Evolutionary conservation across 2,888 invertebrate genomes (phyloP).

Genomic region (Athalia circularis): DNA sequence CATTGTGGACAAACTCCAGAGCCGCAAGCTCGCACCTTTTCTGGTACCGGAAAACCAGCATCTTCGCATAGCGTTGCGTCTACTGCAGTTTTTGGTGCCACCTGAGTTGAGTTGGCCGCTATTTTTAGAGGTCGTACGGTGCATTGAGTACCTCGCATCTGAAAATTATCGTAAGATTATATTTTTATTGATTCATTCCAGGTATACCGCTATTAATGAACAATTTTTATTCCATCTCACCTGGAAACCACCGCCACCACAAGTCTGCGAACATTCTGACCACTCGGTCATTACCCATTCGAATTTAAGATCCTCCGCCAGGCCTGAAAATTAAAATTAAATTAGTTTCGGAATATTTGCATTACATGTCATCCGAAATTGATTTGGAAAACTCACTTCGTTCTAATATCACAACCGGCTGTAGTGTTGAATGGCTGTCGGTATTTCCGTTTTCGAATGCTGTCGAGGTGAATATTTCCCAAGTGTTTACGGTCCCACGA

Average conservation of each 20-base stretch:
- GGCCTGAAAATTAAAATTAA: constrained; percentile 57
- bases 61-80: constrained; percentile 83
- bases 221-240: constrained; percentile 59
- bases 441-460: constrained; percentile 72
- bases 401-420: constrained; percentile 63
- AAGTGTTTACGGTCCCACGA: constrained; percentile 47
- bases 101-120: constrained; percentile 67
- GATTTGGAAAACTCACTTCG: constrained; percentile 56
- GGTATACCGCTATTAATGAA: too few relatives aligned
- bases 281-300: constrained; percentile 90
- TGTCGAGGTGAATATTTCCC: constrained; percentile 52
- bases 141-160: constrained; percentile 84
- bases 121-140: constrained; percentile 78
- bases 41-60: constrained; percentile 81
- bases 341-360: background rate
- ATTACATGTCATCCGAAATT: background rate
- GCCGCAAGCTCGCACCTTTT: constrained; percentile 81
- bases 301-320: constrained; percentile 78
- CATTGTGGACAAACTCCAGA: constrained; percentile 84
- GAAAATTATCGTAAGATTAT: constrained; percentile 64
- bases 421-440: constrained; percentile 66
- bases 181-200: too few relatives aligned
- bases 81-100: constrained; percentile 73
- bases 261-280: constrained; percentile 90
- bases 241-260: constrained; percentile 85